These are phyloP conservation scores for Minunthozetes semirufus DNA, from an alignment of 2,888 invertebrate genomes.

Conservation along the genomic window DNA sequence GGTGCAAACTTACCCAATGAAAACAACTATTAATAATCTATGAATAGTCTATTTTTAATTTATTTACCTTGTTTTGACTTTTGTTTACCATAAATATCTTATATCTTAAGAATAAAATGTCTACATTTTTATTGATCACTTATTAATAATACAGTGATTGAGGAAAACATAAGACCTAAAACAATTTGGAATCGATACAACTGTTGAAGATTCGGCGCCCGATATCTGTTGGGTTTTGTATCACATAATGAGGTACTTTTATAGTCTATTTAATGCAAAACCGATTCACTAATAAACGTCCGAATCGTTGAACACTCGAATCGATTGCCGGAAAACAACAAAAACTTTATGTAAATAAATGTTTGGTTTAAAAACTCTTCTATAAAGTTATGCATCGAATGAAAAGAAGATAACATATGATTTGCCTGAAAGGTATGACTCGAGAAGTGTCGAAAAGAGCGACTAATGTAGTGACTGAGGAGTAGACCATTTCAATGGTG, in stretches of 20 bases:
- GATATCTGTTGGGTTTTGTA: background rate
- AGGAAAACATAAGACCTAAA: background rate
- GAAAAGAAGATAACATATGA: constrained; percentile 3
- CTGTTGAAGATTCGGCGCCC: background rate
- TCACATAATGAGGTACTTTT: constrained; percentile 9
- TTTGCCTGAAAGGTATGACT: background rate
- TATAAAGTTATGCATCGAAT: background rate
- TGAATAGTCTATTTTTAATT: too few relatives aligned
- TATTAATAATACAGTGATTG: background rate
- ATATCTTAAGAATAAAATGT: background rate
- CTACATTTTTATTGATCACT: too few relatives aligned
- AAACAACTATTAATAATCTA: too few relatives aligned
- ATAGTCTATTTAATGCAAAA: background rate
- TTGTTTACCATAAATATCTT: too few relatives aligned
- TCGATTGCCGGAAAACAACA: background rate
- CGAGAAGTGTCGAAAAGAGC: background rate
- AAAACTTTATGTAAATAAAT: background rate
- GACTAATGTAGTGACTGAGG: background rate
- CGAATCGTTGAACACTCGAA: background rate
- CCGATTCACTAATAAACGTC: background rate
- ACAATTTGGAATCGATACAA: background rate
- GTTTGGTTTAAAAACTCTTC: background rate
- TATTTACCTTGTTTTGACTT: too few relatives aligned
- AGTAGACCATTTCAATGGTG: background rate
- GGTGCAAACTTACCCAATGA: too few relatives aligned